Percentiles rank a stretch among this genome's conserved stretches.
phyloP scores from a whole-genome alignment of 2,888 invertebrate species.

The Lithodes maja region DNA sequence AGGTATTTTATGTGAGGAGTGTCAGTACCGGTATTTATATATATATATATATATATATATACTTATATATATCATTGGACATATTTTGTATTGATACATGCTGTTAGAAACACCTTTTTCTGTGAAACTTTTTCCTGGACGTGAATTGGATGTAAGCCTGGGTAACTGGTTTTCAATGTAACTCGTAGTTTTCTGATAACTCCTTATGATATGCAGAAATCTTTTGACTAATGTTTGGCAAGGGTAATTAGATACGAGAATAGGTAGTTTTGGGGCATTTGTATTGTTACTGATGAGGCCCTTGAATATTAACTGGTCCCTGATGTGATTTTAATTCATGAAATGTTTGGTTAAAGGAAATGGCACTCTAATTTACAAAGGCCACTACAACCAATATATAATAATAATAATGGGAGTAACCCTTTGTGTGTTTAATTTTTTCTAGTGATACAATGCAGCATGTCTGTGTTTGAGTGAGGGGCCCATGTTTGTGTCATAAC shows the following conservation, averaged over 20 bases:
- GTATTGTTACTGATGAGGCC: constrained; percentile 47
- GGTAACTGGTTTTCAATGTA: constrained; percentile 10
- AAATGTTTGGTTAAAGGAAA: constrained; percentile 54
- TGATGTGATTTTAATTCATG: constrained; percentile 45
- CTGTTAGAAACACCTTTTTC: constrained; percentile 32
- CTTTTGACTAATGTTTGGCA: constrained; percentile 16
- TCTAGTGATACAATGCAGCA: constrained; percentile 54
- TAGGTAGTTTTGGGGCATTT: constrained; percentile 49
- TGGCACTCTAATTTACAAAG: constrained; percentile 50
- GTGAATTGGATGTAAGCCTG: background rate
- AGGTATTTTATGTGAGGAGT: no score
- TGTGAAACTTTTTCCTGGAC: constrained; percentile 31
- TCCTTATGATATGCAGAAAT: constrained; percentile 7
- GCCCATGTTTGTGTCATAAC: constrained; percentile 65
- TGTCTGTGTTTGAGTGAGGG: constrained; percentile 68
- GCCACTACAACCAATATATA: constrained; percentile 30
- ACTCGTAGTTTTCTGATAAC: constrained; percentile 25
- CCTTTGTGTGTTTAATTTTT: constrained; percentile 25
- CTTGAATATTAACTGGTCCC: constrained; percentile 44
- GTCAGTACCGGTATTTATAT: no score
- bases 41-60: no score
- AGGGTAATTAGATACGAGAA: constrained; percentile 12
- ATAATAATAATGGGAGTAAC: constrained; percentile 31
- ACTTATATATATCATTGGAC: no score
- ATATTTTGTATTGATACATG: background rate